Percentiles rank a stretch among this genome's conserved stretches.
Evolutionary conservation across 1,140 invertebrate genomes (phyloP).

Genomic region (Nomia melanderi): DNA sequence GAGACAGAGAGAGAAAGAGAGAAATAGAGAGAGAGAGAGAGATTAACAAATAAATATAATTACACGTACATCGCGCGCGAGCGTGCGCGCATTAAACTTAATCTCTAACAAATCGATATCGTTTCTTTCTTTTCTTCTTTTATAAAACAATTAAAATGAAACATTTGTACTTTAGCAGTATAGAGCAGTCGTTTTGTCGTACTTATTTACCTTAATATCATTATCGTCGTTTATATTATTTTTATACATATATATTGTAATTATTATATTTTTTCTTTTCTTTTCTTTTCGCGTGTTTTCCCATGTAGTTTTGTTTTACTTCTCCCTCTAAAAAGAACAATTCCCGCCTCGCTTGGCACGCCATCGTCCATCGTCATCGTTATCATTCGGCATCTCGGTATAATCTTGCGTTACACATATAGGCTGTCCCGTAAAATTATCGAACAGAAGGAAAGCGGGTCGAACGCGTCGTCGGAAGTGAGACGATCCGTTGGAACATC

Average conservation of each 20-base stretch:
- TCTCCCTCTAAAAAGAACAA: constrained; percentile 71
- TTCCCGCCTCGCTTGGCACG: constrained; percentile 70
- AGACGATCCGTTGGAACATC: not conserved
- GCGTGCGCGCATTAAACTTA: constrained; percentile 50
- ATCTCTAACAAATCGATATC: constrained; percentile 63
- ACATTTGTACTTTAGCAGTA: constrained; percentile 82
- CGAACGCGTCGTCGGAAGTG: not conserved
- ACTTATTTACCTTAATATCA: constrained; percentile 67
- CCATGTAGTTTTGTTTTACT: constrained; percentile 60
- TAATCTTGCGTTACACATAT: constrained; percentile 15
- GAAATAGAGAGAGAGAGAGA: constrained; percentile 9
- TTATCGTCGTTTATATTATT: constrained; percentile 68
- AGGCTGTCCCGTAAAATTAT: constrained; percentile 25
- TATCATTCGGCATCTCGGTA: constrained; percentile 15
- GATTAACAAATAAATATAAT: constrained; percentile 70
- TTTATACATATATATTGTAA: constrained; percentile 67
- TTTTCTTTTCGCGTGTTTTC: constrained; percentile 39
- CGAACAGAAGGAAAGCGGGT: not conserved
- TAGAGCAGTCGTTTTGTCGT: constrained; percentile 80
- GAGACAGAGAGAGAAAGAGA: not conserved
- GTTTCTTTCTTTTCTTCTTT: constrained; percentile 37
- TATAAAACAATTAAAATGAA: constrained; percentile 80
- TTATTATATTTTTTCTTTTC: constrained; percentile 63
- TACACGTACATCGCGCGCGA: constrained; percentile 59
- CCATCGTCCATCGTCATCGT: constrained; percentile 50